Base-by-base conservation (phyloP, 2,888 invertebrate species). In the Eustalomyia histrio region DNA sequence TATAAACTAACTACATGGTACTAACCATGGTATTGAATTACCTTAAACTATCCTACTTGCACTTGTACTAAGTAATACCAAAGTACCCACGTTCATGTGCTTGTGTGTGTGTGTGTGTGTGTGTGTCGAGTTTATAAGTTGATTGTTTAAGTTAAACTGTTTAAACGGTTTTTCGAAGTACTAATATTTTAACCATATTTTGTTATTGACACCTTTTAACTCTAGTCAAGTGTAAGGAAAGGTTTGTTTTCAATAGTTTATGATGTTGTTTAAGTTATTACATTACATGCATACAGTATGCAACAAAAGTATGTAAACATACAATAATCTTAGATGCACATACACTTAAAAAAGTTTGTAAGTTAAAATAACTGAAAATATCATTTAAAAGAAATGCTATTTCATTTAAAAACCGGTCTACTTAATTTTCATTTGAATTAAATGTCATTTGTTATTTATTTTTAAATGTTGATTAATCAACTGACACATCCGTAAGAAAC, bases 161-260 rank as follows among this genome's bases (percentile, higher is more conserved):
- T 78, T 67, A 78, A 78, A 55, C 61, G 72, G 24, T 67, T 72
- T 78, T 73, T 33, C 50, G 35, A 61, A 67, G n/a, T 12, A 78
- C 47, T 60, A 72, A 81, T 81, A 81, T 78, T 81, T 81, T 78
- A 78, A 58, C 71, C 74, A 81, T 78, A 81, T 81, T 81, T 81
- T 75, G 81, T 81, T 81, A 81, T 81, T 81, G 81, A 81, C 81
- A 81, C 81, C 81, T 78, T 78, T 74, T 67, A 55, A 18, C 60
- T 74, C 67, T 57, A 81, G 78, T 78, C 78, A 78, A 71, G 81
- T 75, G 78, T 52, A 78, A 78, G 71, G 78, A 67, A 78, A 78
- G 69, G 78, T 78, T 73, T 72, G 72, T 72, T 67, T n/a, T 47
- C 43, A n/a, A n/a, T 57, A 72, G 61, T 67, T 78, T 55, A 57